Evolutionary conservation across 2,888 invertebrate genomes (phyloP).

Genomic region (Lithophane leautieri): DNA sequence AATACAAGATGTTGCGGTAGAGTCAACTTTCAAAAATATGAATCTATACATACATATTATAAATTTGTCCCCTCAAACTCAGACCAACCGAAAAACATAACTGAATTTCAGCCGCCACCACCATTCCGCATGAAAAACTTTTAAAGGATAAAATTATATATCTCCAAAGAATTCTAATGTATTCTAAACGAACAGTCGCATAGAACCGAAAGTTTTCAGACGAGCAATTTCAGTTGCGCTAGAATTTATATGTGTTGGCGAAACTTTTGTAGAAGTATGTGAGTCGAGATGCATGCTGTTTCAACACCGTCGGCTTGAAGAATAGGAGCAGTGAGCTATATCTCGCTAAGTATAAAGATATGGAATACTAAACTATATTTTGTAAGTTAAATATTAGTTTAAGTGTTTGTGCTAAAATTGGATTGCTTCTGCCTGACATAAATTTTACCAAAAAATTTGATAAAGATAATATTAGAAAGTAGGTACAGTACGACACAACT

Average conservation of each 20-base stretch:
- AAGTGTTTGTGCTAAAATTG: not conserved
- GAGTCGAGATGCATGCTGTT: conserved; percentile 54
- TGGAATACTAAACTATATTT: not conserved
- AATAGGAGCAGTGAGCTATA: conserved; percentile 13
- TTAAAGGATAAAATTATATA: conserved; percentile 54
- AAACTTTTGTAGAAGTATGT: conserved; percentile 56
- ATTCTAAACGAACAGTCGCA: conserved; percentile 58
- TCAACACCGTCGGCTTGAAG: conserved; percentile 25
- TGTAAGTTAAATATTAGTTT: not conserved
- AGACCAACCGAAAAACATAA: conserved; percentile 24
- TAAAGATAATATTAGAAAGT: not conserved
- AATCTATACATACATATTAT: too few relatives aligned
- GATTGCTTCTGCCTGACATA: not conserved
- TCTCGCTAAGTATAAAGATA: conserved; percentile 4
- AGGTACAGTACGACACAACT: not conserved
- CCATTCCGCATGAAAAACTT: conserved; percentile 45
- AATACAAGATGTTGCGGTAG: not conserved
- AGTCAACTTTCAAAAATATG: not conserved
- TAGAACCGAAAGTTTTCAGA: conserved; percentile 55
- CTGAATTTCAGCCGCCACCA: conserved; percentile 23
- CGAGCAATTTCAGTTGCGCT: conserved; percentile 59
- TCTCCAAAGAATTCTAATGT: conserved; percentile 60
- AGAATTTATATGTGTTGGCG: conserved; percentile 59
- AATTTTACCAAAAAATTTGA: not conserved
- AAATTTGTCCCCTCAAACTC: conserved; percentile 21